A percentile compares a stretch with the other conserved stretches of the same genome.
phyloP scores from a whole-genome alignment of 2,888 invertebrate species.

The Incurvaria masculella region DNA sequence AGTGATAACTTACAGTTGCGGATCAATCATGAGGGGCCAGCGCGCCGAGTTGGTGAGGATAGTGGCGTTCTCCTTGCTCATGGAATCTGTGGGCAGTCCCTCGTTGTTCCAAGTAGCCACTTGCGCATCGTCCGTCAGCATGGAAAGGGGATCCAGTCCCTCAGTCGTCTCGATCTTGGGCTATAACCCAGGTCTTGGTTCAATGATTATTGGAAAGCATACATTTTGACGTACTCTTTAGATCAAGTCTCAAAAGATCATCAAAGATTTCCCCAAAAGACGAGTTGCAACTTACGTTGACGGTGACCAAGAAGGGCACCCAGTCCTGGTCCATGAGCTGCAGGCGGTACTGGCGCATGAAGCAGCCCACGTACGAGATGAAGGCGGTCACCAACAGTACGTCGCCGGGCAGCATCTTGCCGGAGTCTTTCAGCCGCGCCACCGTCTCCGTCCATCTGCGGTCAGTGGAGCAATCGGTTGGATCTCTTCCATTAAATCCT shows the following conservation, averaged over 20 bases:
- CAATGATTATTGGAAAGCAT: too few relatives aligned
- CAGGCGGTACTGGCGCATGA: slow-evolving; percentile 77
- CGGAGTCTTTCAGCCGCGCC: slow-evolving; percentile 64
- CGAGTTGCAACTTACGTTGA: slow-evolving; percentile 57
- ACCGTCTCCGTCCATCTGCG: slow-evolving; percentile 45
- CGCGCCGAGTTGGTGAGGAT: slow-evolving; percentile 85
- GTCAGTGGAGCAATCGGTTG: too few relatives aligned
- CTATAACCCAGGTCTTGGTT: slow-evolving; percentile 30
- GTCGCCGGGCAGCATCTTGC: slow-evolving; percentile 83
- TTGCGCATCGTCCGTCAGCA: slow-evolving; percentile 89
- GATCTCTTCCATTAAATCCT: too few relatives aligned
- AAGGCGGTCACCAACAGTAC: slow-evolving; percentile 87
- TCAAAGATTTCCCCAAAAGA: too few relatives aligned
- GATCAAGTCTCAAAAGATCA: too few relatives aligned
- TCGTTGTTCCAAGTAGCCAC: slow-evolving; percentile 95
- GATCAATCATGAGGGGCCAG: slow-evolving; percentile 96
- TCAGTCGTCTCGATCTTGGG: slow-evolving; percentile 77
- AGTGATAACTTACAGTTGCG: slow-evolving; percentile 62
- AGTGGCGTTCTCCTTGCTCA: slow-evolving; percentile 94
- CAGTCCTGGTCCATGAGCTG: slow-evolving; percentile 77
- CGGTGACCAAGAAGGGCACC: slow-evolving; percentile 72
- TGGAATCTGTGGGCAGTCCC: slow-evolving; percentile 85
- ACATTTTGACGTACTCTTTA: too few relatives aligned
- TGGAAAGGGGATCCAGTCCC: slow-evolving; percentile 75
- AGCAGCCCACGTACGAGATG: slow-evolving; percentile 93